Evolutionary conservation across 2,888 invertebrate genomes (phyloP), one percentile per base, ranked within the genome.

Genomic region (Mystacides longicornis): DNA sequence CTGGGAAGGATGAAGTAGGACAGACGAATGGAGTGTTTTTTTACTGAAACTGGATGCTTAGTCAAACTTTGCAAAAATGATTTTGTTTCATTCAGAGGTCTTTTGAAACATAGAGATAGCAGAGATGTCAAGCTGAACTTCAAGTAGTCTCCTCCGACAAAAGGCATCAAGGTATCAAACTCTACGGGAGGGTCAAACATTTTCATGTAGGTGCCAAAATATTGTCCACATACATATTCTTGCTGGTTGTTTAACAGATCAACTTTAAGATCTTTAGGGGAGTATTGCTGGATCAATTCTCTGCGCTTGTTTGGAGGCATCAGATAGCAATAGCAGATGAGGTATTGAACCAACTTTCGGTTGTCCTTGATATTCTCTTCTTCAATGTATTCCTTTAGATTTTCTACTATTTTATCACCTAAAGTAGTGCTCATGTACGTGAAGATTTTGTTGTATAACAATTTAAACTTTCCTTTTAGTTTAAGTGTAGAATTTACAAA

Each of bases 21-120:
- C 5, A 70, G 2, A 20, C 68, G 63, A 11, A 70, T 62, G 0
- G 65, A 67, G 19, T 68, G 66, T 54, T 70, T 71, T 9, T 60
- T 66, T 0, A 67, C 58, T 1, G 68, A 64, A 1, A 69, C 65
- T 1, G 64, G 64, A 42, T 63, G 55, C 0, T 55, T 56, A 1
- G 61, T 20, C 2, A 70, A 54, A 2, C 1, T 20, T 51, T 52
- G 57, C 0, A 65, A 63, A 43, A 67, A 67, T 0, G 59, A 9
- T 1, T 65, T 19, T 0, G 67, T 64, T 9, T 64, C 62, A 0
- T 50, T 18, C 1, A 61, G 16, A 2, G 64, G 51, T 0, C 61
- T 58, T 2, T 66, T 64, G 23, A 59, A 63, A 21, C 64, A 59
- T 0, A 65, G 42, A 11, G 60, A 65, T 0, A 31, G 58, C 1